Conservation (phyloP, 2,113 vertebrate genomes). For the Gadus macrocephalus region DNA sequence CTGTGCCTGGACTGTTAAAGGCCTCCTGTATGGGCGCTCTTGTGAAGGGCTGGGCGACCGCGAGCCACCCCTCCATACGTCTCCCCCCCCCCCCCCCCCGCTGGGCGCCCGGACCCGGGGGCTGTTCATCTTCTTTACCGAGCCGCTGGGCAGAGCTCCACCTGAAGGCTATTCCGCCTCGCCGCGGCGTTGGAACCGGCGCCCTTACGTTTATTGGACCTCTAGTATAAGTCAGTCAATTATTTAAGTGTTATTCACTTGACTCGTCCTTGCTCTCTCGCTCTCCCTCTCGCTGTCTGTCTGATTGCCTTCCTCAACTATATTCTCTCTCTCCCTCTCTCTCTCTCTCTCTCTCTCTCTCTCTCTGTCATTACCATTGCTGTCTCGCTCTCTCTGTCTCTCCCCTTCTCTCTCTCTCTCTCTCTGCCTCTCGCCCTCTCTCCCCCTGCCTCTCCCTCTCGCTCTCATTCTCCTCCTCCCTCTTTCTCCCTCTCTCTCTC, state of each 20-base stretch:
- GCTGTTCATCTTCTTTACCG: too few species aligned
- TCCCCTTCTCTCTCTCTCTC: not conserved
- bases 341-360: constrained; percentile 2
- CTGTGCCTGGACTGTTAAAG: constrained; percentile 47
- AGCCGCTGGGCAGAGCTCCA: too few species aligned
- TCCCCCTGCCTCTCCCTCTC: not conserved
- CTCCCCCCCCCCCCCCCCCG: not conserved
- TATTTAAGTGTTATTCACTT: not conserved
- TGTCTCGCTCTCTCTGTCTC: not conserved
- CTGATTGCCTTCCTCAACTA: not conserved
- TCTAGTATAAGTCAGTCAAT: too few species aligned
- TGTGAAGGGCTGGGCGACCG: constrained; percentile 15
- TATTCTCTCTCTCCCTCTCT: constrained; percentile 13
- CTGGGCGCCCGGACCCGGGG: too few species aligned
- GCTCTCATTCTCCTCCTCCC: constrained; percentile 6
- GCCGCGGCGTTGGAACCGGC: too few species aligned
- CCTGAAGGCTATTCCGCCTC: too few species aligned
- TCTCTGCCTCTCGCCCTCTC: not conserved
- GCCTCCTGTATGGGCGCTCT: constrained; percentile 23
- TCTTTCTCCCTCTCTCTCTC: constrained; percentile 8
- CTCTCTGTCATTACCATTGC: too few species aligned
- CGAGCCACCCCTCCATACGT: constrained; percentile 1
- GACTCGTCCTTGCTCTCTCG: constrained; percentile 3
- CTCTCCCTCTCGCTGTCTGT: not conserved
- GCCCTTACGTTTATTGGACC: too few species aligned